Base-by-base conservation (phyloP, 1,140 invertebrate species). In the Solenopsis fugax region DNA sequence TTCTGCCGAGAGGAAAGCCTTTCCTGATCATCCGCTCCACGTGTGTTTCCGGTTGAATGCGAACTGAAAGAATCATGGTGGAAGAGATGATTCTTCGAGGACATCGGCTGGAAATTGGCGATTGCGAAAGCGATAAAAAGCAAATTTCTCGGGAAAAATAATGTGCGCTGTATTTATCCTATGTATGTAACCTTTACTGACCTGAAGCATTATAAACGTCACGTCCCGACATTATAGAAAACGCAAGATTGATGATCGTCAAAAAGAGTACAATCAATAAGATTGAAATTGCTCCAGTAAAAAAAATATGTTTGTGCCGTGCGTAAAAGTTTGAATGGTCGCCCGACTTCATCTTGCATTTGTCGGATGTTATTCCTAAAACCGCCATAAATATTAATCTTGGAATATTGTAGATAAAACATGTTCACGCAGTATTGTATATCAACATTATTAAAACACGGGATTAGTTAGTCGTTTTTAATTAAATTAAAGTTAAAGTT, bases 11-110 rank as follows among this genome's bases (percentile, higher is more conserved):
- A 24, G 62, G 48, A 41, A 18, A 80, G 54, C 3, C 7, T 18
- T 2, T 52, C 18, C 5, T 16, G 48, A 62, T 67, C 6, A 41
- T 1, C 13, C 64, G 77, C 21, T 80, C 29, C 29, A 37, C 0
- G 7, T 4, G 34, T 54, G 64, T n/a, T 81, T 69, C 64, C 64
- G 48, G 48, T 13, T 56, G 64, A 34, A 48, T 16, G 37, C 5
- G 12, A 58, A 3, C 80, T 84, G 80, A 73, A 84, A 84, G 69
- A 84, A 73, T 82, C 13, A 50, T 34, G 54, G 29, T 29, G 45
- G 71, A 84, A 73, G 24, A 84, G 41, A 75, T 62, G 41, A 82
- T 37, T 58, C 1, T 58, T 72, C 12, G 52, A 58, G 24, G 29
- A 75, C 41, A 45, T 75, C 45, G 67, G 6, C 9, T 34, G 67